Evolutionary conservation across 2,888 invertebrate genomes (phyloP), one percentile per base, ranked within the genome.

Genomic region (Nebria salina): DNA sequence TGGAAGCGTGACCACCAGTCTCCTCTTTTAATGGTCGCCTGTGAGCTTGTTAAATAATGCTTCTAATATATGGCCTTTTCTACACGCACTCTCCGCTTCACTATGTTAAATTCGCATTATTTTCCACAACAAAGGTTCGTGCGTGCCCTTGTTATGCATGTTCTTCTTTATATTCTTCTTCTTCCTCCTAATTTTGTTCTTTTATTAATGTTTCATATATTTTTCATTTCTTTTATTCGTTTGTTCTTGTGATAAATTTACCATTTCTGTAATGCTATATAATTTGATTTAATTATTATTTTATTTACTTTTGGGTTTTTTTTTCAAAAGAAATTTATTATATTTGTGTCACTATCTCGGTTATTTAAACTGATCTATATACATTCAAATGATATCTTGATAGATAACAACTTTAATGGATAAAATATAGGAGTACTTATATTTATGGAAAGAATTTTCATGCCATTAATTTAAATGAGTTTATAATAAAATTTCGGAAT

Each of bases 101-200:
- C 68, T 25, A 25, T 68, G 68, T 68, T 68, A 68, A 68, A 68
- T 68, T 68, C 68, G 15, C 68, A 68, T 68, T 68, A 68, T 68
- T 68, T 68, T 68, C 68, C 68, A 5, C 68, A 68, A 68, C 68
- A 68, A 68, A 68, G 15, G 20, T 68, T 20, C 68, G 68, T 68
- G 68, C 20, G 68, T 25, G 68, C 68, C 54, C 54, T 54, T 54
- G 54, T 54, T 54, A 54, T 54, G 13, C 54, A 54, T 54, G 54
- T 54, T 13, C 54, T 54, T 7, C 7, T 7, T 54, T 8, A 7
- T 54, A 54, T 54, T 54, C 13, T 54, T 11, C 54, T 8, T 54
- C 54, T 54, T 7, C 7, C 8, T 54, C 7, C 54, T 54, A 54
- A 54, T 54, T 54, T 54, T 54, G 6, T 54, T 54, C 54, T 7